Conservation (phyloP, 2,113 vertebrate species). For the Salvelinus sp. region DNA sequence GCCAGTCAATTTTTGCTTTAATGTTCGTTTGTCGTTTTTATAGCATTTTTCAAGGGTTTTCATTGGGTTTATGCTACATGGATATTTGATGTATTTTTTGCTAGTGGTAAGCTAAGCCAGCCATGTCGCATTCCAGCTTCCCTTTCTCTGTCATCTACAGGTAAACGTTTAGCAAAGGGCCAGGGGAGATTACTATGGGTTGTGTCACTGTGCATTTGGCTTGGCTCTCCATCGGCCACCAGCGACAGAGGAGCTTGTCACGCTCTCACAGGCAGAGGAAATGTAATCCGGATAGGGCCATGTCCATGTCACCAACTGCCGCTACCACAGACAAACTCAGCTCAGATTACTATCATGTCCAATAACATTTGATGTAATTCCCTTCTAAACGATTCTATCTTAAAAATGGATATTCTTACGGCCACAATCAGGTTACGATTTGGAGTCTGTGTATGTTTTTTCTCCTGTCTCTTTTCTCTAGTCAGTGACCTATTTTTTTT, state of each 20-base stretch:
- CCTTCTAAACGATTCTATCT: slow-evolving; percentile 28
- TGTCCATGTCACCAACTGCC: slow-evolving; percentile 44
- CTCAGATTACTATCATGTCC: slow-evolving; percentile 48
- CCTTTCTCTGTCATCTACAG: slow-evolving; percentile 40
- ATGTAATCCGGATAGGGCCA: slow-evolving; percentile 55
- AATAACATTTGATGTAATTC: slow-evolving; percentile 57
- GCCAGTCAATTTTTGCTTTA: not conserved
- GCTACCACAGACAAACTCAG: slow-evolving; percentile 39
- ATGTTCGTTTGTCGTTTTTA: no score
- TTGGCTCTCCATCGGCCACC: slow-evolving; percentile 33
- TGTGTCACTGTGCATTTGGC: slow-evolving; percentile 33
- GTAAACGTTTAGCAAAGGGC: slow-evolving; percentile 47
- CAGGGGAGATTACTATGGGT: slow-evolving; percentile 44
- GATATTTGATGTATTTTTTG: no score
- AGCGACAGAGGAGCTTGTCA: slow-evolving; percentile 20
- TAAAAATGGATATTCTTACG: slow-evolving; percentile 21
- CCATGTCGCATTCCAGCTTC: not conserved
- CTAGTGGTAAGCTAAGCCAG: no score
- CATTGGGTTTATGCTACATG: not conserved
- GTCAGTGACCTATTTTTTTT: slow-evolving; percentile 20
- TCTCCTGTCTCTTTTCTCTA: slow-evolving; percentile 30
- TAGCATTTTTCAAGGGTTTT: no score
- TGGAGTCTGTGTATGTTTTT: not conserved
- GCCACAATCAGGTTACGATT: slow-evolving; percentile 23
- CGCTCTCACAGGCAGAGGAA: slow-evolving; percentile 44